Conservation (phyloP, 2,113 vertebrate species). For the Tenebrosternarchus preto region DNA sequence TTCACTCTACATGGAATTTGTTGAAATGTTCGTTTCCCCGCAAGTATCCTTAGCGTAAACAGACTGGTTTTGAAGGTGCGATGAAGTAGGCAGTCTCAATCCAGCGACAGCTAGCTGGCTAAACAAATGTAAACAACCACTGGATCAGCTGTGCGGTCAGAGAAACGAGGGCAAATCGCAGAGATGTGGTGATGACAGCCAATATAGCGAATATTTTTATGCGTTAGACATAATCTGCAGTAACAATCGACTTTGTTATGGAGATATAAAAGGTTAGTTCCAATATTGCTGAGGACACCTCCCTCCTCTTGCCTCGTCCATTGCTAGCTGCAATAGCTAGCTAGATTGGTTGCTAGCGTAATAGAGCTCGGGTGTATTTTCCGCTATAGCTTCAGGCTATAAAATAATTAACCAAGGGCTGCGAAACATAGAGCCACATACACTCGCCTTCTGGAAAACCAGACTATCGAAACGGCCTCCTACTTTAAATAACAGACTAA, state of each 20-base stretch:
- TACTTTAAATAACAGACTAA: not conserved
- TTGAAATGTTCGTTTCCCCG: not conserved
- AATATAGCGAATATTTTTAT: not conserved
- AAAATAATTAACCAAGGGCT: not conserved
- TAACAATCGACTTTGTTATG: not conserved
- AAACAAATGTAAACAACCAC: constrained; percentile 72
- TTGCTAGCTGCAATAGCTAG: constrained; percentile 22
- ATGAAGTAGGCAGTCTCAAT: too few relatives aligned
- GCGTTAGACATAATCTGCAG: too few relatives aligned
- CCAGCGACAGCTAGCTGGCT: not conserved
- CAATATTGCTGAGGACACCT: constrained; percentile 43
- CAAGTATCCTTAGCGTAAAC: not conserved
- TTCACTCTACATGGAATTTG: not conserved
- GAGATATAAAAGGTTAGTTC: constrained; percentile 5
- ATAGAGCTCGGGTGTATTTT: not conserved
- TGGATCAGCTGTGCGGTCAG: constrained; percentile 68
- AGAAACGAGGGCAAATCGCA: constrained; percentile 60
- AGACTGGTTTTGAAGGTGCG: not conserved
- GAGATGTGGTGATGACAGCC: constrained; percentile 59
- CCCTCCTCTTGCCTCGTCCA: constrained; percentile 13
- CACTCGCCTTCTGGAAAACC: not conserved
- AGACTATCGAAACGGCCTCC: too few relatives aligned
- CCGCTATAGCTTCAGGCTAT: not conserved
- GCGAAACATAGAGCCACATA: not conserved
- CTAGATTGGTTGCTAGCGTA: not conserved